Base-by-base conservation (phyloP, 2,797 vertebrate species). In the Arctocebus calabarensis region DNA sequence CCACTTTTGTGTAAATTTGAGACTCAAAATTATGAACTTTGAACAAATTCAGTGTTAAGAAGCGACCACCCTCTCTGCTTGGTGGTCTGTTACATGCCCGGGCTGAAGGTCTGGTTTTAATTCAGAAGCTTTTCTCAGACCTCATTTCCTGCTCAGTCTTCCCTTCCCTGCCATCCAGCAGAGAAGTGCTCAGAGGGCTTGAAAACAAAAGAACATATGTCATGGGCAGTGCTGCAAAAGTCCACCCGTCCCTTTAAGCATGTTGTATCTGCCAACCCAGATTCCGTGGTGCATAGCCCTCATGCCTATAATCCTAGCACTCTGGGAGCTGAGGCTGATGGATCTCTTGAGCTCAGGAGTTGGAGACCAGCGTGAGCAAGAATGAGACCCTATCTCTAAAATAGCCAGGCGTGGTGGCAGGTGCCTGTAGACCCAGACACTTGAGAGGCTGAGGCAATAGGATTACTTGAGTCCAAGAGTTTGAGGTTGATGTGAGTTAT, bases 21-120 rank as follows among this genome's bases (percentile, higher is more conserved):
- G 79, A 81, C 83, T 96, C 85, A 4, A 59, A 70, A 93, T 52
- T 25, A 70, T 4, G 10, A 68, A 27, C 23, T 48, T 71, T 40
- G 71, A 81, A 22, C 29, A 16, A 16, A 25, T 12, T 78, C 40
- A 40, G 0, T 12, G 62, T 25, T 34, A 77, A 29, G 37, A 84
- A 19, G 32, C 5, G 25, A 34, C 34, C 43, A 5, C 32, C 25
- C 7, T 77, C 27, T 89, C 45, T 1, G 19, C 27, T 37, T 61
- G 34, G 84, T 48, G 23, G 52, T 78, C 29, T 66, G 32, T 34
- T 52, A 37, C 0, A 52, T 3, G 59, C 20, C 82, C 37, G 64
- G 55, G 59, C 20, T 45, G 14, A n/a, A 66, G 71, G 32, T 25
- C 12, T 0, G 7, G 9, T 45, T 70, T 45, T 34, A 55, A n/a